Evolutionary conservation across 2,888 invertebrate genomes (phyloP).

Genomic region (Odontocolon sp.): DNA sequence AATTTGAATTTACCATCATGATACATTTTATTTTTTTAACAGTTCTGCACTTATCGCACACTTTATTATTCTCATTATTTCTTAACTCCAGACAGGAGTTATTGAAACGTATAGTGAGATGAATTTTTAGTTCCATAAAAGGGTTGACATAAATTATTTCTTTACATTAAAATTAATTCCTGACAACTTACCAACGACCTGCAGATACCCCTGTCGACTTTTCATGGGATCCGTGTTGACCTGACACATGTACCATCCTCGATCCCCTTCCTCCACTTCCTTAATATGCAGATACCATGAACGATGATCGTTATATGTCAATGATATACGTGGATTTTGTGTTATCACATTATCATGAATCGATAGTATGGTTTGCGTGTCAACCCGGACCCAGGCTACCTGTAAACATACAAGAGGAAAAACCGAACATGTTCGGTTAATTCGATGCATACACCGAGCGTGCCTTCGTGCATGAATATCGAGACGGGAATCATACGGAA

Average conservation of each 20-base stretch:
- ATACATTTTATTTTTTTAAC: too few species aligned
- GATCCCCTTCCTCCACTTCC: conserved; percentile 92
- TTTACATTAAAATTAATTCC: not conserved
- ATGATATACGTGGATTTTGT: conserved; percentile 92
- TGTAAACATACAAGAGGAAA: conserved; percentile 81
- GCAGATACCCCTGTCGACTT: conserved; percentile 93
- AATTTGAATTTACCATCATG: too few species aligned
- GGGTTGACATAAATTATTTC: too few species aligned
- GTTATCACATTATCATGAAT: conserved; percentile 96
- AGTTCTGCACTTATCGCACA: too few species aligned
- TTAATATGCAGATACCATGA: conserved; percentile 96
- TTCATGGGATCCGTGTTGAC: conserved; percentile 97
- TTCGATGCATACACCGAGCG: too few species aligned
- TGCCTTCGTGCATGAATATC: too few species aligned
- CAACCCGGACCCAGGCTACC: conserved; percentile 97
- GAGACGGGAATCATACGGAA: not conserved
- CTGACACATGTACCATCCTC: conserved; percentile 97
- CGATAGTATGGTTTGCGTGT: conserved; percentile 95
- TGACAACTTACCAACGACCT: conserved; percentile 91
- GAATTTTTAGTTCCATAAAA: too few species aligned
- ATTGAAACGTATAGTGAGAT: too few species aligned
- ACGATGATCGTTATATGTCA: conserved; percentile 94
- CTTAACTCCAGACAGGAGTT: too few species aligned
- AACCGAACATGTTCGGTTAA: too few species aligned
- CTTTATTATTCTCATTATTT: too few species aligned